These are phyloP conservation scores for Drosophila peninsularis DNA, from an alignment of 2,888 invertebrate genomes.

Conservation along the genomic window DNA sequence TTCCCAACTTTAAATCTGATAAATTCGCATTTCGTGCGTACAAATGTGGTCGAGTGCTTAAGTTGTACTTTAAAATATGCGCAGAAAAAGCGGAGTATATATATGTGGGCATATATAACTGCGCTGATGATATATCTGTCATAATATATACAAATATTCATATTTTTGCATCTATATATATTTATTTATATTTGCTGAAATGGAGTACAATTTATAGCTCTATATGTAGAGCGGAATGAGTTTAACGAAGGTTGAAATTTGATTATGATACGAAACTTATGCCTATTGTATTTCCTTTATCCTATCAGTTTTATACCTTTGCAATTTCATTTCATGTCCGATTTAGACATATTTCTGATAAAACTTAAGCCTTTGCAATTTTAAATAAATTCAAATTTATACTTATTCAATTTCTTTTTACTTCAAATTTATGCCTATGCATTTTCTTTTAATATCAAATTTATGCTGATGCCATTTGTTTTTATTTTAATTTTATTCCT, in stretches of 20 bases:
- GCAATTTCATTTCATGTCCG: not conserved
- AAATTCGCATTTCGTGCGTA: constrained; percentile 38
- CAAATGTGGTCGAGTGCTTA: constrained; percentile 44
- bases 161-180: not conserved
- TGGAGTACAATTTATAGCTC: too few relatives aligned
- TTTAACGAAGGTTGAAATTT: too few relatives aligned
- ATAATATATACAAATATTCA: not conserved
- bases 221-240: too few relatives aligned
- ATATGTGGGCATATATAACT: not conserved
- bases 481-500: too few relatives aligned
- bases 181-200: not conserved
- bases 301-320: not conserved
- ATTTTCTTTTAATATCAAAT: not conserved
- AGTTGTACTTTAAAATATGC: constrained; percentile 31
- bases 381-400: too few relatives aligned
- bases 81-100: not conserved
- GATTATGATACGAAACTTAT: too few relatives aligned
- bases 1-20: constrained; percentile 41
- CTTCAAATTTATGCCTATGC: not conserved
- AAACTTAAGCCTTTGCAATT: too few relatives aligned
- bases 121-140: not conserved
- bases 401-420: not conserved
- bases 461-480: too few relatives aligned
- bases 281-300: too few relatives aligned
- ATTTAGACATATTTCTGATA: not conserved